Percentiles rank a stretch among this genome's conserved stretches.
Evolutionary conservation across 2,797 vertebrate genomes (phyloP).

Genomic region (Cheirogaleus major): DNA sequence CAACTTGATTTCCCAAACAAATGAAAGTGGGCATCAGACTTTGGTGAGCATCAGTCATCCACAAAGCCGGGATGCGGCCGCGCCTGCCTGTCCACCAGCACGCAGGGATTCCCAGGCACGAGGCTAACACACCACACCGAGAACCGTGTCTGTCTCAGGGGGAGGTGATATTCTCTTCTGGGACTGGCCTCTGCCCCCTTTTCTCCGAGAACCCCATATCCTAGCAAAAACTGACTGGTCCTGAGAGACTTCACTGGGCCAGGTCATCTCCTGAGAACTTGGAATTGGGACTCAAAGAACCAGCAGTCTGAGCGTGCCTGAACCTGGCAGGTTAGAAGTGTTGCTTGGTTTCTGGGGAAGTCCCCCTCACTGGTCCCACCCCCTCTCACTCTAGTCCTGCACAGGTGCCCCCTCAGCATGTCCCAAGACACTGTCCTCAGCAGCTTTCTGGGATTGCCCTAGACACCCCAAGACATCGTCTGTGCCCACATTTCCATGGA

Average conservation of each 20-base stretch:
- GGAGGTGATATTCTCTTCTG: background rate
- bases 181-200: background rate
- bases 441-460: background rate
- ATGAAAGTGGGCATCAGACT: background rate
- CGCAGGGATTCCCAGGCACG: background rate
- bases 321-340: background rate
- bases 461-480: background rate
- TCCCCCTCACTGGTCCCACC: accelerated
- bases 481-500: background rate
- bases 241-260: background rate
- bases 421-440: background rate
- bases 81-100: background rate
- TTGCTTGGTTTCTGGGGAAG: background rate
- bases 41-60: background rate
- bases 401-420: background rate
- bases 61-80: background rate
- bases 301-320: background rate
- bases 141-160: accelerated
- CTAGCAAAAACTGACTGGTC: background rate
- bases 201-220: background rate
- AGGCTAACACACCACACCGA: background rate
- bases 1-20: background rate
- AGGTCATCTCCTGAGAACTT: background rate
- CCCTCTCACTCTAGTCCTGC: background rate
- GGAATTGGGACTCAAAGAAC: background rate